Evolutionary conservation across 2,113 vertebrate genomes (phyloP), one percentile per base, ranked within the genome.

Genomic region (Corythaeola cristata): DNA sequence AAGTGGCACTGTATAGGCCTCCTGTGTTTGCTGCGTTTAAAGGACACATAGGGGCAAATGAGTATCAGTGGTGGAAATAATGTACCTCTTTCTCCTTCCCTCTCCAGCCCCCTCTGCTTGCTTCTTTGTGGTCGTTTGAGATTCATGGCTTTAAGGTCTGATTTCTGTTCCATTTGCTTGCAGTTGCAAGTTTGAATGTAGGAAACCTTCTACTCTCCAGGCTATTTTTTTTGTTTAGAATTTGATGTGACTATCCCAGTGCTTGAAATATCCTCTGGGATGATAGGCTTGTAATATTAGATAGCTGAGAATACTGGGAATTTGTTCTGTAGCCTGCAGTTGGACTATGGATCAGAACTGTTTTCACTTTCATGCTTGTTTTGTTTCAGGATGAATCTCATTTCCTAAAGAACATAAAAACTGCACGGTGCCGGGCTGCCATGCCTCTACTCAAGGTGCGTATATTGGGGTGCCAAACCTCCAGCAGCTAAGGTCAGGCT

Each of bases 371-470:
- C 11, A 2, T 89, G 44, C 50, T 88, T 95, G 69, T 95, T 93
- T 88, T 97, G 30, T 79, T 98, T 76, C 96, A 99, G 99, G 99
- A 99, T 95, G 99, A 99, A 94, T 99, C 98, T 75, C 99, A 99
- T 97, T 99, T 99, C 94, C 97, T 99, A 90, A 99, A 99, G 98
- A 99, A 99, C 91, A 96, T 98, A 15, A 99, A 99, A 98, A 99
- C 99, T 1, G 99, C 98, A 49, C 99, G 99, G 52, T 99, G 99
- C 89, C 99, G 98, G 94, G 98, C 99, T 67, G 99, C 99, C 13
- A 92, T 99, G 96, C 99, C 99, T 59, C 94, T 99, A 3, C 98
- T 99, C 12, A 99, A 99, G 99, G 99, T 99, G 76, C 4, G 97
- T 97, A 52, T 63, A 41, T n/a, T 64, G 50, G 50, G 21, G 27